Percentiles rank a stretch among this genome's conserved stretches.
Evolutionary conservation across 2,113 vertebrate genomes (phyloP).

Genomic region (Ornithorhynchus anatinus): DNA sequence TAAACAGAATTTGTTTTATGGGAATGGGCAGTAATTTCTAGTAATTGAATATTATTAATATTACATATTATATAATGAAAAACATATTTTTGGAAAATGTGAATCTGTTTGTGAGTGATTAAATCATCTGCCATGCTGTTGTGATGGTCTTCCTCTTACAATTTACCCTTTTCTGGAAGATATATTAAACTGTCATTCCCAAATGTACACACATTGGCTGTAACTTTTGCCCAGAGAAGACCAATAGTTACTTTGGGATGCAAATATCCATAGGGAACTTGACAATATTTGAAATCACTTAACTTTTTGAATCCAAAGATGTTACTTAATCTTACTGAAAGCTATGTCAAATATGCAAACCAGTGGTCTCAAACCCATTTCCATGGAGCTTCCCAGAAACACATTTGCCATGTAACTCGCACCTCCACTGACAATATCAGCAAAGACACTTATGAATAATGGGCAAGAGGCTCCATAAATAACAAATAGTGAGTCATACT

Average conservation of each 20-base stretch:
- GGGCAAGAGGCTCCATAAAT: not conserved
- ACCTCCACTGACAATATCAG: not conserved
- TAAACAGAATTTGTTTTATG: constrained; percentile 10
- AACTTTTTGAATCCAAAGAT: not conserved
- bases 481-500: not conserved
- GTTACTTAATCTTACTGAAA: constrained; percentile 9
- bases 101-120: constrained; percentile 14
- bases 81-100: constrained; percentile 19
- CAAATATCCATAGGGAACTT: not conserved
- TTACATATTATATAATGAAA: constrained; percentile 38
- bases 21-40: not conserved
- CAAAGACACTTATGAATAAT: not conserved
- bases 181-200: constrained; percentile 19
- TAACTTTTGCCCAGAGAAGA: not conserved
- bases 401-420: not conserved
- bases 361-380: not conserved
- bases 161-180: constrained; percentile 30
- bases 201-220: not conserved
- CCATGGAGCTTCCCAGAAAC: no score
- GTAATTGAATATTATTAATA: not conserved
- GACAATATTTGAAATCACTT: not conserved
- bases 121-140: constrained; percentile 25
- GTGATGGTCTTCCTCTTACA: not conserved
- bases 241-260: not conserved
- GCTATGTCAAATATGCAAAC: not conserved